Evolutionary conservation across 2,888 invertebrate species (phyloP).

Genomic region (Cheilosia grossa): DNA sequence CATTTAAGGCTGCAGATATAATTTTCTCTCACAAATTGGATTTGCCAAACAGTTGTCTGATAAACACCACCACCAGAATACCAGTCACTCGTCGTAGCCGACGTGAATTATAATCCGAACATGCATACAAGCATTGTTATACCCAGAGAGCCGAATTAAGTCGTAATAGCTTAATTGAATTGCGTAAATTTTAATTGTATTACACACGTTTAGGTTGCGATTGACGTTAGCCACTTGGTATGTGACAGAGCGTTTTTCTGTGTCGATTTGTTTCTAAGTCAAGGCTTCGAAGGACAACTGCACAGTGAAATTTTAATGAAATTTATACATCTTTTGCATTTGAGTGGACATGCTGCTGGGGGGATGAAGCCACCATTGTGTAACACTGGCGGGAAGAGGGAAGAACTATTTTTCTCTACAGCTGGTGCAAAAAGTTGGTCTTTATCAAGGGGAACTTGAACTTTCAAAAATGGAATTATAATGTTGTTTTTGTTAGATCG

Average conservation of each 20-base stretch:
- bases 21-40: constrained; percentile 55
- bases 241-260: constrained; percentile 8
- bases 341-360: not conserved
- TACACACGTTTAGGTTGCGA: constrained; percentile 40
- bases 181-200: constrained; percentile 58
- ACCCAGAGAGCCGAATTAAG: constrained; percentile 46
- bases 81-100: not conserved
- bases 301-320: constrained; percentile 47
- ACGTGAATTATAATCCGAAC: constrained; percentile 33
- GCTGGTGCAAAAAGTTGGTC: constrained; percentile 29
- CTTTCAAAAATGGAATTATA: constrained; percentile 15
- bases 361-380: not conserved
- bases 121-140: not conserved
- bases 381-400: not conserved
- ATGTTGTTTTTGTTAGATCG: not conserved
- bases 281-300: constrained; percentile 30
- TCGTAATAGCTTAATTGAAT: constrained; percentile 54
- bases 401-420: not conserved
- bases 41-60: constrained; percentile 49
- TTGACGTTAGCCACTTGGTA: not conserved
- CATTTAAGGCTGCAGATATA: constrained; percentile 28
- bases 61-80: not conserved
- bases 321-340: not conserved
- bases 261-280: constrained; percentile 16
- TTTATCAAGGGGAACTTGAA: constrained; percentile 28